phyloP scores from a whole-genome alignment of 2,888 invertebrate genomes.

The Onchidella celtica region DNA sequence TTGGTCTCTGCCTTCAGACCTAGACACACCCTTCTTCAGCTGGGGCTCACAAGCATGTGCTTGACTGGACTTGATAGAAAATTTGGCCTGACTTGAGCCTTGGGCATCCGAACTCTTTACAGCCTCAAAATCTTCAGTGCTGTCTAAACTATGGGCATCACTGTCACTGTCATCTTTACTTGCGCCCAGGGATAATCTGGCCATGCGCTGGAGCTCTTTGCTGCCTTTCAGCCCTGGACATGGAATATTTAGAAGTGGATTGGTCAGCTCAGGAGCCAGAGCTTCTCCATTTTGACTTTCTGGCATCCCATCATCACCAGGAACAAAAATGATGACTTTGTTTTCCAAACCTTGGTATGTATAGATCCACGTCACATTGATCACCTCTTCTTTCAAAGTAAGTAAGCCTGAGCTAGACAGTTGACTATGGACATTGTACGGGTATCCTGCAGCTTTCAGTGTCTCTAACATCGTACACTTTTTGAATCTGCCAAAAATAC shows the following conservation, averaged over 20 bases:
- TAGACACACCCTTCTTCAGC: no score
- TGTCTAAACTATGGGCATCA: neutral
- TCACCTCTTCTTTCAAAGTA: conserved; percentile 4
- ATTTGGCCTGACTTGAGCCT: neutral
- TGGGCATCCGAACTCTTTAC: neutral
- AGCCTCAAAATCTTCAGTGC: neutral
- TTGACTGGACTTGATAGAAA: neutral
- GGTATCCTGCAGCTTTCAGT: conserved; percentile 30
- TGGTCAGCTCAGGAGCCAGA: conserved; percentile 22
- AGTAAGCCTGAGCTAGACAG: conserved; percentile 38
- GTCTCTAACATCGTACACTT: conserved; percentile 30
- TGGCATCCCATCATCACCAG: conserved; percentile 46
- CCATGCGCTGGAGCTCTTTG: neutral
- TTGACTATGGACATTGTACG: conserved; percentile 33
- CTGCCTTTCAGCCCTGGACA: conserved; percentile 41
- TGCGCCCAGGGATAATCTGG: no score
- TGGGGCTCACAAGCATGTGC: neutral
- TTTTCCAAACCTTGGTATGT: conserved; percentile 55
- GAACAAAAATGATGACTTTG: conserved; percentile 51
- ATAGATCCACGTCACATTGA: conserved; percentile 51
- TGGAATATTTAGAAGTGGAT: conserved; percentile 39
- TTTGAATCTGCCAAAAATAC: no score
- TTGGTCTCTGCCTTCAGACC: no score
- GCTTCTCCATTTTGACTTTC: neutral
- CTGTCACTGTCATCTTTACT: neutral